A percentile compares a stretch with the other conserved stretches of the same genome.
Conservation (phyloP, 2,113 vertebrate species). For the Lipophrys pholis region DNA sequence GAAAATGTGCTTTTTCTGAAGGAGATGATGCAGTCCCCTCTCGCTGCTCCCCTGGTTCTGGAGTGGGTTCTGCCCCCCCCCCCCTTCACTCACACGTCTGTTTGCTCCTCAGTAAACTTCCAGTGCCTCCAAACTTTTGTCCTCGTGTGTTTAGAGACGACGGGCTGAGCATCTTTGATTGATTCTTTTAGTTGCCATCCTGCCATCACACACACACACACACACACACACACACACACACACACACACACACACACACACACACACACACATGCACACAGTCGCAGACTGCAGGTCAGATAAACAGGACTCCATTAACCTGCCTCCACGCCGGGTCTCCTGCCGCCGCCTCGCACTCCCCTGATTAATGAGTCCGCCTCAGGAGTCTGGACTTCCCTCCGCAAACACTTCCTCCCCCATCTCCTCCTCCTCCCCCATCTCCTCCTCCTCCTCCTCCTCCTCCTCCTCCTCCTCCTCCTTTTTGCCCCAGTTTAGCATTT, state of each 20-base stretch:
- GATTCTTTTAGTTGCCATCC: too few relatives aligned
- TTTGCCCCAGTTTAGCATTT: slow-evolving; percentile 30
- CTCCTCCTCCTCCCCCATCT: slow-evolving; percentile 24
- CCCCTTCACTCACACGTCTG: too few relatives aligned
- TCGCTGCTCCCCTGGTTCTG: too few relatives aligned
- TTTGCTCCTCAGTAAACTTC: not conserved
- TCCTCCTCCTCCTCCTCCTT: slow-evolving; percentile 26
- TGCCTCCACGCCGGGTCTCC: slow-evolving; percentile 46
- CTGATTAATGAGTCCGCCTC: slow-evolving; percentile 79
- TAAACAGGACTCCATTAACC: slow-evolving; percentile 74
- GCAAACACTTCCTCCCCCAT: slow-evolving; percentile 32
- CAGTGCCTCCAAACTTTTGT: slow-evolving; percentile 9
- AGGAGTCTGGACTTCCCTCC: slow-evolving; percentile 52
- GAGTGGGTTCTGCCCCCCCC: too few relatives aligned
- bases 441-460: slow-evolving; percentile 35
- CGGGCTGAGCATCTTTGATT: too few relatives aligned
- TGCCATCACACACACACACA: slow-evolving; percentile 9
- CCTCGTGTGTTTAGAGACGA: not conserved
- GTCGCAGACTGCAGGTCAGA: slow-evolving; percentile 33
- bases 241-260: slow-evolving; percentile 10
- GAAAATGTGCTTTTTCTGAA: too few relatives aligned
- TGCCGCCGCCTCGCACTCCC: slow-evolving; percentile 50
- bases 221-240: slow-evolving; percentile 1
- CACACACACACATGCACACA: not conserved
- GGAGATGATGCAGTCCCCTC: too few relatives aligned